These are phyloP conservation scores for Crambe crambe DNA, from an alignment of 37 sponge, comb jelly and placozoan species.

Conservation along the genomic window DNA sequence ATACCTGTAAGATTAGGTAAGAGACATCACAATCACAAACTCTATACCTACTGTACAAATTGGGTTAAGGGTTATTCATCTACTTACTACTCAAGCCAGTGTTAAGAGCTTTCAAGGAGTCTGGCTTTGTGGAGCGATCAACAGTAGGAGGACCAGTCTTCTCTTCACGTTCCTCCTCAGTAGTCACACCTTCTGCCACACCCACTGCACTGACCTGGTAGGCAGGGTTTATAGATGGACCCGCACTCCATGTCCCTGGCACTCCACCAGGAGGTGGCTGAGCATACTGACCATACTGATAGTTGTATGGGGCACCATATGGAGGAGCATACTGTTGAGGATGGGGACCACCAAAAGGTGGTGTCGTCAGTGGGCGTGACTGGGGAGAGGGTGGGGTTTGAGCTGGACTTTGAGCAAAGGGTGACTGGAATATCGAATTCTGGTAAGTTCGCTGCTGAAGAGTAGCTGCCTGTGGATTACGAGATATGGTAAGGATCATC, in stretches of 20 bases:
- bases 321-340: conserved; percentile 3
- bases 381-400: no score
- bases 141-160: conserved; percentile 26
- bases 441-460: conserved; percentile 12
- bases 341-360: neutral
- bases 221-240: neutral
- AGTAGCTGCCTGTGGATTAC: neutral
- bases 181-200: no score
- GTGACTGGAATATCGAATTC: neutral
- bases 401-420: neutral
- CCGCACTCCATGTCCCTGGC: neutral
- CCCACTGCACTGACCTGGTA: neutral
- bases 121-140: conserved; percentile 70
- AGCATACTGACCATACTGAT: neutral
- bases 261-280: conserved; percentile 7
- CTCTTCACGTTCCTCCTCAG: neutral
- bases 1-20: neutral
- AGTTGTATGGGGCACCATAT: no score
- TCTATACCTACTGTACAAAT: neutral
- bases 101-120: conserved; percentile 15
- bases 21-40: neutral
- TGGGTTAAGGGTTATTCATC: neutral
- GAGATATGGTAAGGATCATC: neutral
- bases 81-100: neutral
- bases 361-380: conserved; percentile 3